These are phyloP conservation scores for Lagodon rhomboides DNA, from an alignment of 2,797 vertebrate genomes.

Conservation along the genomic window DNA sequence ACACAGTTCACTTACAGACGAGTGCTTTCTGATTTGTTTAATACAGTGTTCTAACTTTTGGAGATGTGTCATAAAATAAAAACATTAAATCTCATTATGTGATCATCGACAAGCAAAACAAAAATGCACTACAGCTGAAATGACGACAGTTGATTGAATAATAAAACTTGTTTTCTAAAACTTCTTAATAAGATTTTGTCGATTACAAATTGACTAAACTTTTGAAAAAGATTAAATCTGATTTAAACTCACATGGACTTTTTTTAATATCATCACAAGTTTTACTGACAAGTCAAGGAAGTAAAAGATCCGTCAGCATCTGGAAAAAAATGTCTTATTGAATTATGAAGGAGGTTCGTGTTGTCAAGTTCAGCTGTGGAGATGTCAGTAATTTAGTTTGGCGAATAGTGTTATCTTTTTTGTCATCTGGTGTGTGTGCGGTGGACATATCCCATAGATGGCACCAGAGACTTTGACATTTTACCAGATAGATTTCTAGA, in stretches of 20 bases:
- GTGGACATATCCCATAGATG: conserved; percentile 33
- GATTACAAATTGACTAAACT: too few relatives aligned
- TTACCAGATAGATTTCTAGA: background rate
- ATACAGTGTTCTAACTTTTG: too few relatives aligned
- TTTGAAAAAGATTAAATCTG: background rate
- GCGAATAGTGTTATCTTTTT: background rate
- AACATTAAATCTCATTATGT: background rate
- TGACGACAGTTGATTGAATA: background rate
- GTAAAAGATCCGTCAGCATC: background rate
- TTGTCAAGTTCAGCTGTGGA: background rate
- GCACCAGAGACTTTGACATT: conserved; percentile 36
- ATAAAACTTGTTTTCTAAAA: background rate
- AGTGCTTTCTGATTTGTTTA: too few relatives aligned
- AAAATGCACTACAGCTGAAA: background rate
- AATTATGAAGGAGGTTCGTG: background rate
- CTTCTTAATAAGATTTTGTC: too few relatives aligned
- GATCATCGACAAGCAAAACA: background rate
- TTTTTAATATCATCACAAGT: background rate
- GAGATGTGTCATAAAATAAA: background rate
- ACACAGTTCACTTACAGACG: too few relatives aligned
- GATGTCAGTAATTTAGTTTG: background rate
- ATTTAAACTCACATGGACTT: background rate
- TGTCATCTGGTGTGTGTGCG: conserved; percentile 1
- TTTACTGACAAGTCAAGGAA: background rate
- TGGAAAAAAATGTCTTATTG: background rate